Evolutionary conservation across 2,113 vertebrate species (phyloP), one percentile per base, ranked within the genome.

Genomic region (Notothenia coriiceps): DNA sequence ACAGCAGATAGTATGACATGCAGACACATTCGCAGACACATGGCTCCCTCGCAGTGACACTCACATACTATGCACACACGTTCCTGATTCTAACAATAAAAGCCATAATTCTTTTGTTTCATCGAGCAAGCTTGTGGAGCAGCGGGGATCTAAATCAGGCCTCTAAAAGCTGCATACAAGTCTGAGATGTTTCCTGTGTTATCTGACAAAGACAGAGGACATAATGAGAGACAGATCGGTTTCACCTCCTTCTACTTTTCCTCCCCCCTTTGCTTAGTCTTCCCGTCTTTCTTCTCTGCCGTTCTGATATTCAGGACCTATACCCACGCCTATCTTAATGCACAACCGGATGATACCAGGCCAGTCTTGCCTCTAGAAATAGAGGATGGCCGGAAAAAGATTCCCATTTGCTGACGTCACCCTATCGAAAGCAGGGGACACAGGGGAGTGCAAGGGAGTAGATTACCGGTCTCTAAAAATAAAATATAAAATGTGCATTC

Each of bases 201-300:
- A 92, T 91, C 88, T 89, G 91, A 91, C 91, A 90, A 92, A 93
- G 89, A 91, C 88, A 89, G 82, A 91, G 91, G 84, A 88, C 82
- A 88, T 83, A 87, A 85, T 82, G 79, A 92, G 72, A 89, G 86
- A 92, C 83, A 88, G 91, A 94, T 93, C 87, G 2, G 81, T 91
- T 94, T 91, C 90, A 88, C 86, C 54, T 78, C 82, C 83, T 83
- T 88, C 79, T 80, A 40, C 64, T 82, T 80, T 40, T 51, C 74
- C 81, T 88, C 84, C 77, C 80, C 66, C 77, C 74, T 35, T 64
- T 80, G 64, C 83, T 46, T 65, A 72, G 76, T 78, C 75, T 72
- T 81, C 56, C 66, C 79, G 67, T 75, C 55, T 70, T 75, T 54
- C 46, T 62, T 54, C 61, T 72, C 54, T 67, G 63, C 82, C 71